Evolutionary conservation across 1,140 invertebrate species (phyloP).

Genomic region (Lordiphosa stackelbergi): DNA sequence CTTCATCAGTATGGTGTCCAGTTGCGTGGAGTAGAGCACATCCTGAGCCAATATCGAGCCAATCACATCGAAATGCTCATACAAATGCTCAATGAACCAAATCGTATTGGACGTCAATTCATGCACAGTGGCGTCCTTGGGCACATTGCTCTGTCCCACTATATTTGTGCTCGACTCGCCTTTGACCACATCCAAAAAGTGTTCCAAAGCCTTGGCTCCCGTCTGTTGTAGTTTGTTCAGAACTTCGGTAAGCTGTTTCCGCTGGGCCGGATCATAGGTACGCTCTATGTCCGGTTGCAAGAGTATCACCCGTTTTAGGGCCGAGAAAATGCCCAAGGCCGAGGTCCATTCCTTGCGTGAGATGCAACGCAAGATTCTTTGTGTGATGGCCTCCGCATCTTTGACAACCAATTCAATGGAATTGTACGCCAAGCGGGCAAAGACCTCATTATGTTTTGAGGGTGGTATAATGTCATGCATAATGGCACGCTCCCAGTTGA

Average conservation of each 20-base stretch:
- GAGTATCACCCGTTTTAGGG: slow-evolving; percentile 87
- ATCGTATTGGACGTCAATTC: slow-evolving; percentile 96
- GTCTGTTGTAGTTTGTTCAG: slow-evolving; percentile 86
- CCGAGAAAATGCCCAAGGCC: slow-evolving; percentile 90
- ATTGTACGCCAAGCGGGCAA: slow-evolving; percentile 90
- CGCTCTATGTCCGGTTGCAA: slow-evolving; percentile 91
- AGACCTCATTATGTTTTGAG: slow-evolving; percentile 88
- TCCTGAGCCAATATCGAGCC: slow-evolving; percentile 82
- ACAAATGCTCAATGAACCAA: slow-evolving; percentile 90
- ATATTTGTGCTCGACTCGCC: slow-evolving; percentile 89
- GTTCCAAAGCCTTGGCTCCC: slow-evolving; percentile 92
- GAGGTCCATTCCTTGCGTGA: slow-evolving; percentile 88
- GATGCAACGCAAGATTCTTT: slow-evolving; percentile 87
- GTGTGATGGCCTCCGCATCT: slow-evolving; percentile 83
- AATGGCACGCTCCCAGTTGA: slow-evolving; percentile 90
- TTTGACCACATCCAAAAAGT: slow-evolving; percentile 93
- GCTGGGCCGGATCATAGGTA: slow-evolving; percentile 84
- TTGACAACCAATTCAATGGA: slow-evolving; percentile 89
- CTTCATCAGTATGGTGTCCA: slow-evolving; percentile 78
- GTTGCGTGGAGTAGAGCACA: slow-evolving; percentile 78
- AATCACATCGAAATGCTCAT: slow-evolving; percentile 87
- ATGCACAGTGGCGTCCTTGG: slow-evolving; percentile 97
- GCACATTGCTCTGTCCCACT: slow-evolving; percentile 78
- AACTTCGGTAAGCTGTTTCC: slow-evolving; percentile 85
- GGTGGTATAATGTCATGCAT: slow-evolving; percentile 91